Conservation (phyloP, 53 echinoderm and acorn worm genomes). For the Astropecten irregularis region DNA sequence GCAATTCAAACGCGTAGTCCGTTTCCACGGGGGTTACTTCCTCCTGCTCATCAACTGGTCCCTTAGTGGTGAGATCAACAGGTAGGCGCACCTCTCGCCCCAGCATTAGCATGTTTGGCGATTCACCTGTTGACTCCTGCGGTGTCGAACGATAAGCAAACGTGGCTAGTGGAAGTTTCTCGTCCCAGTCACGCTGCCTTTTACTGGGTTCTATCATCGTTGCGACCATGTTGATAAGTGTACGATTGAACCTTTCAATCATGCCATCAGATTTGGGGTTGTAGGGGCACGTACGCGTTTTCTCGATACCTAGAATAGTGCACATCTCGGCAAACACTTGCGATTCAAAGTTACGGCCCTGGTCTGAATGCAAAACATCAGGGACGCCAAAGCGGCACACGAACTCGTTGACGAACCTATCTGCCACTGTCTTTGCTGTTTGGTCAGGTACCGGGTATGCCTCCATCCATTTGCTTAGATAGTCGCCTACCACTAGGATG, state of each 20-base stretch:
- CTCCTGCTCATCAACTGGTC: not conserved
- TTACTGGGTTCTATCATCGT: constrained; percentile 37
- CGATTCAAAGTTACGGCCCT: constrained; percentile 56
- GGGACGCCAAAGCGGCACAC: constrained; percentile 60
- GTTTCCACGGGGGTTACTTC: not conserved
- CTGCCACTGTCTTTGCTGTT: constrained; percentile 35
- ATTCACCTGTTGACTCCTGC: constrained; percentile 52
- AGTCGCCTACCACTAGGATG: constrained; percentile 21
- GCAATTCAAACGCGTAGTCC: not conserved
- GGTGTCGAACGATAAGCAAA: constrained; percentile 53
- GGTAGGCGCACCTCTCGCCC: constrained; percentile 55
- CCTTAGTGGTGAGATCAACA: constrained; percentile 18
- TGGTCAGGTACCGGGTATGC: constrained; percentile 51
- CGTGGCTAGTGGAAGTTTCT: constrained; percentile 27
- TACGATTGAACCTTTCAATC: constrained; percentile 52
- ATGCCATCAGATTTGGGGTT: constrained; percentile 60
- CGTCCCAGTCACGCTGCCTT: constrained; percentile 46
- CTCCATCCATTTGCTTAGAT: constrained; percentile 56
- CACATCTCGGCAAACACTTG: constrained; percentile 45
- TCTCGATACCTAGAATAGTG: constrained; percentile 42
- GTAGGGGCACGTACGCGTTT: constrained; percentile 53
- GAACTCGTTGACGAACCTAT: constrained; percentile 47
- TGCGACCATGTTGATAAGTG: constrained; percentile 23
- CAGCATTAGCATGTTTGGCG: constrained; percentile 63
- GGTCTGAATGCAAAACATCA: constrained; percentile 35